phyloP scores from a whole-genome alignment of 2,113 vertebrate species.

The Coregonus clupeaformis region DNA sequence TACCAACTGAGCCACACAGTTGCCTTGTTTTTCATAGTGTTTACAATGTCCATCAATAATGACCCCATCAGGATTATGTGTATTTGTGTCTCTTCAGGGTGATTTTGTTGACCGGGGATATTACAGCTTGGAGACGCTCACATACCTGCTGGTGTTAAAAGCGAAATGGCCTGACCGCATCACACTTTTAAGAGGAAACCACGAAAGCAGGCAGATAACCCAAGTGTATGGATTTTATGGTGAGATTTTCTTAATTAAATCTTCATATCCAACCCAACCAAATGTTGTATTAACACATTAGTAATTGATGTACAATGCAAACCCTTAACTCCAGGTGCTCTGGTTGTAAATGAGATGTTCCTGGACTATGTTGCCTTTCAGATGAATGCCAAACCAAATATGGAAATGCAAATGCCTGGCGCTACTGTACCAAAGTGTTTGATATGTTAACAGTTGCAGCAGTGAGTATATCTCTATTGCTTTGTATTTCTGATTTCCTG shows the following conservation, averaged over 20 bases:
- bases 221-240: conserved; percentile 98
- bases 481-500: neutral
- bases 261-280: too few relatives aligned
- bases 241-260: conserved; percentile 51
- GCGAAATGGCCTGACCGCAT: conserved; percentile 98
- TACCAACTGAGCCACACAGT: too few relatives aligned
- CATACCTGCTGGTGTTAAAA: conserved; percentile 93
- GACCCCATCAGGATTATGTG: neutral
- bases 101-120: conserved; percentile 98
- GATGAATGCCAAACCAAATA: conserved; percentile 99
- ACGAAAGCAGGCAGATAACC: conserved; percentile 96
- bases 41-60: too few relatives aligned
- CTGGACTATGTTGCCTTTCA: conserved; percentile 52
- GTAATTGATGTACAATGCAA: too few relatives aligned
- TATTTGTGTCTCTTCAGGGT: conserved; percentile 74
- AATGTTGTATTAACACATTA: too few relatives aligned
- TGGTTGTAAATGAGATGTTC: conserved; percentile 1
- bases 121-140: conserved; percentile 96
- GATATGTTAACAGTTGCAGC: conserved; percentile 98
- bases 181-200: conserved; percentile 92
- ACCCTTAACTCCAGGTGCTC: neutral
- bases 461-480: conserved; percentile 75
- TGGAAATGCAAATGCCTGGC: conserved; percentile 95
- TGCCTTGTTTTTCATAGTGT: too few relatives aligned
- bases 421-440: conserved; percentile 97